phyloP scores from a whole-genome alignment of 2,113 vertebrate genomes.

The Cyprinodon variegatus region DNA sequence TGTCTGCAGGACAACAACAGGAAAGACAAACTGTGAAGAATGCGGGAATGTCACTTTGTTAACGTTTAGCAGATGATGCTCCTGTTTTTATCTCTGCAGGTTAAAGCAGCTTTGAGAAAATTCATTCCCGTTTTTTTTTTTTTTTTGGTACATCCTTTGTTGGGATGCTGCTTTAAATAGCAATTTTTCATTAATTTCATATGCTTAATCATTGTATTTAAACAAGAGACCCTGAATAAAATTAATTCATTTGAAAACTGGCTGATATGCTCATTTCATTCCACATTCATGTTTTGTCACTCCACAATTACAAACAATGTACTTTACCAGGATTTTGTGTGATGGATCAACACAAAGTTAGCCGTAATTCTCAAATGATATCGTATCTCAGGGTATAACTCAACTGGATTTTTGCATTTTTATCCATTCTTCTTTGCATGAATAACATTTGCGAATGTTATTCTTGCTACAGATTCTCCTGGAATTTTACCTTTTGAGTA shows the following conservation, averaged over 20 bases:
- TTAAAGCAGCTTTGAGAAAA: not conserved
- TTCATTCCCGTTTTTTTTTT: not conserved
- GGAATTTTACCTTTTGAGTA: too few relatives aligned
- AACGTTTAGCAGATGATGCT: conserved; percentile 42
- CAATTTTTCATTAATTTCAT: not conserved
- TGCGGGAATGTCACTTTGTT: conserved; percentile 45
- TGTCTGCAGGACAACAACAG: conserved; percentile 82
- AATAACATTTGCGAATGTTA: too few relatives aligned
- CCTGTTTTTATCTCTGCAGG: conserved; percentile 5
- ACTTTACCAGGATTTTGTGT: too few relatives aligned
- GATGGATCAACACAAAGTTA: too few relatives aligned
- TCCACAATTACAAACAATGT: too few relatives aligned
- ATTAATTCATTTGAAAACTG: not conserved
- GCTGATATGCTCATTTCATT: too few relatives aligned
- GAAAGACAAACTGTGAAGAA: conserved; percentile 47
- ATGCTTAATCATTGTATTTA: not conserved
- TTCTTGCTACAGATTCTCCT: too few relatives aligned
- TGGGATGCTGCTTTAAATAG: not conserved
- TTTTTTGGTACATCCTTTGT: not conserved
- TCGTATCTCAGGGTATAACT: too few relatives aligned
- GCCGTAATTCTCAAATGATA: too few relatives aligned
- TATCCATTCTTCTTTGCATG: too few relatives aligned
- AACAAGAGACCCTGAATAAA: not conserved
- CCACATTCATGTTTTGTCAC: too few relatives aligned
- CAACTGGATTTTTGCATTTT: too few relatives aligned